These are phyloP conservation scores for Scolanthus callimorphus DNA, from an alignment of 92 coral and sea anemone species.

Conservation along the genomic window DNA sequence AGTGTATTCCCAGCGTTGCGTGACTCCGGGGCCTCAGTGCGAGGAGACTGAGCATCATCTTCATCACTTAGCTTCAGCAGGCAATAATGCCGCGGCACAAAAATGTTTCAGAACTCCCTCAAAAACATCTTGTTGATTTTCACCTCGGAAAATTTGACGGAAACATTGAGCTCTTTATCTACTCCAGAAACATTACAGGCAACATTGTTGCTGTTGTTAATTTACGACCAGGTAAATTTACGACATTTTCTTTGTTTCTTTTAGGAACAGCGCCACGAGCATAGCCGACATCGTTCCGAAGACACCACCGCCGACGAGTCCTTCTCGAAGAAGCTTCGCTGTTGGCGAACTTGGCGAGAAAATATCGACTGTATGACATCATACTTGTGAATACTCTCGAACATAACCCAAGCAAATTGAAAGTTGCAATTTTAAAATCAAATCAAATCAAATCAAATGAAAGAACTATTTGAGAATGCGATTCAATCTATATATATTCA, in stretches of 20 bases:
- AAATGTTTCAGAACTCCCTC: no score
- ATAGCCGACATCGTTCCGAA: background rate
- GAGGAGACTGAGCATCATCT: no score
- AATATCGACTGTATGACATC: constrained; percentile 2
- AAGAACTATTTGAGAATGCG: background rate
- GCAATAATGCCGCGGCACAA: no score
- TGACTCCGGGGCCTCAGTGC: no score
- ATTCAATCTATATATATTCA: no score
- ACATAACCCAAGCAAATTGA: background rate
- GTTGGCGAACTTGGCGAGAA: background rate
- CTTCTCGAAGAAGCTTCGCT: background rate
- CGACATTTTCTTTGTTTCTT: background rate
- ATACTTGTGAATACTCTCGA: background rate
- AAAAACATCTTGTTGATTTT: no score
- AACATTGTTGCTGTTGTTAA: background rate
- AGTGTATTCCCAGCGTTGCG: no score
- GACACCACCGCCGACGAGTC: background rate
- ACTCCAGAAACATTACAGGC: no score
- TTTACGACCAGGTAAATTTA: background rate
- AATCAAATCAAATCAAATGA: background rate
- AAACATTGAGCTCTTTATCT: no score
- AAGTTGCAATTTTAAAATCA: no score
- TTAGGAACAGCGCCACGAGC: background rate
- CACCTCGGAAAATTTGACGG: background rate
- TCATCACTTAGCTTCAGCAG: no score